These are phyloP conservation scores for Hippopotamyrus pictus DNA, from an alignment of 2,797 vertebrate species.

Conservation along the genomic window DNA sequence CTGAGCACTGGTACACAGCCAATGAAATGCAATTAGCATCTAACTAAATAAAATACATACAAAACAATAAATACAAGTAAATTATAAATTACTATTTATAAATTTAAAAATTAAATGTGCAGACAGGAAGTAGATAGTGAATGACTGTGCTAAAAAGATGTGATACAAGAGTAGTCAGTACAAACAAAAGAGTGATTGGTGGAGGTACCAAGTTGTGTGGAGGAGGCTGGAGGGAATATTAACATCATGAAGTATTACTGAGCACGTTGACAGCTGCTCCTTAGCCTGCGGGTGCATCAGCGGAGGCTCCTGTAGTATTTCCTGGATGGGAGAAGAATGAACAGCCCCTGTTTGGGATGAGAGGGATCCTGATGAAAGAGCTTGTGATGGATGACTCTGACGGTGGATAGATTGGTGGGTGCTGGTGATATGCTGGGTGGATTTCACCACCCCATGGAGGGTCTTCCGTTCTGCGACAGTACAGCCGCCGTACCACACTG, in stretches of 20 bases:
- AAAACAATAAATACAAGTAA: background rate
- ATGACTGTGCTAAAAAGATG: background rate
- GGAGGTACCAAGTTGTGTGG: background rate
- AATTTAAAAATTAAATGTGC: background rate
- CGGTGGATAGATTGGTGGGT: background rate
- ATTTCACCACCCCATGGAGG: background rate
- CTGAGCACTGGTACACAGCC: background rate
- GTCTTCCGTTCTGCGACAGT: background rate
- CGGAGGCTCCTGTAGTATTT: background rate
- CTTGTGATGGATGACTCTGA: background rate
- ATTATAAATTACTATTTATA: background rate
- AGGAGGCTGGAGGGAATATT: background rate
- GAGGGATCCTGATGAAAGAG: background rate
- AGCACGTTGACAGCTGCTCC: background rate
- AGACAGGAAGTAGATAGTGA: background rate
- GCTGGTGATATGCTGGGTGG: background rate
- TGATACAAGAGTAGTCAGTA: background rate
- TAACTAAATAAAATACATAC: background rate
- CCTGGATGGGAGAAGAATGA: background rate
- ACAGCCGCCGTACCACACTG: background rate
- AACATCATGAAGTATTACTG: background rate
- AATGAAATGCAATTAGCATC: background rate
- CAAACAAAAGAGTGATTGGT: background rate
- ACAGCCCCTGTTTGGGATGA: background rate
- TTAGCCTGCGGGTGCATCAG: background rate